Evolutionary conservation across 2,888 invertebrate genomes (phyloP).

Genomic region (Torymus aiolomorphi): DNA sequence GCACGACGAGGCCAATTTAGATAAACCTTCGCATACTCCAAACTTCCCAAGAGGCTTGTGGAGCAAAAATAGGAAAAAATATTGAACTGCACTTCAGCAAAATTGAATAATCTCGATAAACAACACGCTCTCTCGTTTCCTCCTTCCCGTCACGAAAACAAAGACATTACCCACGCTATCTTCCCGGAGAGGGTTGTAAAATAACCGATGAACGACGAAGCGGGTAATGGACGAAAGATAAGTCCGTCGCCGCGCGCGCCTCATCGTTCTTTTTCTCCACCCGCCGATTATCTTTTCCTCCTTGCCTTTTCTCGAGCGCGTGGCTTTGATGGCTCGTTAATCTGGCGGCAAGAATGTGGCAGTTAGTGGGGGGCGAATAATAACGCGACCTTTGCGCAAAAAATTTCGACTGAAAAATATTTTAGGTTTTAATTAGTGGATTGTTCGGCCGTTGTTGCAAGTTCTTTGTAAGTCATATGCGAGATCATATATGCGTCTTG

Average conservation of each 20-base stretch:
- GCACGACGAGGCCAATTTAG: no score
- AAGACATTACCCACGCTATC: constrained; percentile 74
- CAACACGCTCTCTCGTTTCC: no score
- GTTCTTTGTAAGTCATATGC: no score
- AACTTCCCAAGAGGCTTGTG: no score
- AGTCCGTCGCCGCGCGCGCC: constrained; percentile 64
- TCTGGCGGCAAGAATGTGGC: not conserved
- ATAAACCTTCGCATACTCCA: no score
- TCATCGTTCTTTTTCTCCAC: constrained; percentile 65
- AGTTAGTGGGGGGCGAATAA: no score
- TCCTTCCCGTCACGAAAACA: constrained; percentile 72
- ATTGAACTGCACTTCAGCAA: constrained; percentile 34
- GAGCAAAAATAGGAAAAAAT: not conserved
- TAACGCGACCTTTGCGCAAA: no score
- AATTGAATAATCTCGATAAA: constrained; percentile 13
- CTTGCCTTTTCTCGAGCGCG: not conserved
- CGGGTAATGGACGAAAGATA: constrained; percentile 72
- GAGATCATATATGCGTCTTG: no score
- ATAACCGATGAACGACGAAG: constrained; percentile 72
- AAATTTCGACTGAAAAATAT: no score
- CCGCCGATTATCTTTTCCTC: not conserved
- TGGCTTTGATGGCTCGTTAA: constrained; percentile 31
- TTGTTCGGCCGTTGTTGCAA: no score
- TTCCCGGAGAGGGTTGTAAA: constrained; percentile 70
- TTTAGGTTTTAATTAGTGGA: no score